A percentile compares a stretch with the other conserved stretches of the same genome.
These are phyloP conservation scores for Aethina tumida DNA, from an alignment of 1,140 invertebrate genomes.

Conservation along the genomic window DNA sequence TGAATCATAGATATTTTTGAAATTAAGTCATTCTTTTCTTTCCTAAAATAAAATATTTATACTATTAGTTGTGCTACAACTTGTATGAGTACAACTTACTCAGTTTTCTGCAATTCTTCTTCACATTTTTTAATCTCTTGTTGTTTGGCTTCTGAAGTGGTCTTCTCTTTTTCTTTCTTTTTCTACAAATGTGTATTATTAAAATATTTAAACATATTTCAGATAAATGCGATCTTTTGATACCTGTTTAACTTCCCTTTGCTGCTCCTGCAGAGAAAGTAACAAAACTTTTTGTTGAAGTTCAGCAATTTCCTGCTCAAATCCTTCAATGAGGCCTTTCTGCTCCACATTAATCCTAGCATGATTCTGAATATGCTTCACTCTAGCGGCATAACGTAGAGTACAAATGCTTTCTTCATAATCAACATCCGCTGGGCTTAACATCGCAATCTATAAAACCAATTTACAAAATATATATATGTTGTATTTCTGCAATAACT, in stretches of 20 bases:
- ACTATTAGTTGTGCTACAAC: background rate
- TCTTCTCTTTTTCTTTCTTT: constrained; percentile 37
- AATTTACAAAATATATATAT: constrained; percentile 3
- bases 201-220: too few relatives aligned
- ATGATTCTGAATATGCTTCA: constrained; percentile 96
- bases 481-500: constrained; percentile 1
- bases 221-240: too few relatives aligned
- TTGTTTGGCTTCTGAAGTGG: constrained; percentile 33
- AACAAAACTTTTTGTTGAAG: constrained; percentile 38
- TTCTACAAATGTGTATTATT: too few relatives aligned
- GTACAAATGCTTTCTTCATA: constrained; percentile 98
- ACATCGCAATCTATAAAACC: constrained; percentile 76
- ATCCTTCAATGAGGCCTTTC: constrained; percentile 88
- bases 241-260: too few relatives aligned
- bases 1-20: constrained; percentile 85
- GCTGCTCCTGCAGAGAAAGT: constrained; percentile 18
- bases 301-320: constrained; percentile 94
- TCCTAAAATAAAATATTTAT: constrained; percentile 14
- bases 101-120: constrained; percentile 27
- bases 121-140: constrained; percentile 36
- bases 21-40: constrained; percentile 64
- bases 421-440: constrained; percentile 92
- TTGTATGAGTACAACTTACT: constrained; percentile 18
- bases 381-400: constrained; percentile 90
- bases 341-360: constrained; percentile 97